Conservation (phyloP, 2,113 vertebrate genomes). For the Perca flavescens region DNA sequence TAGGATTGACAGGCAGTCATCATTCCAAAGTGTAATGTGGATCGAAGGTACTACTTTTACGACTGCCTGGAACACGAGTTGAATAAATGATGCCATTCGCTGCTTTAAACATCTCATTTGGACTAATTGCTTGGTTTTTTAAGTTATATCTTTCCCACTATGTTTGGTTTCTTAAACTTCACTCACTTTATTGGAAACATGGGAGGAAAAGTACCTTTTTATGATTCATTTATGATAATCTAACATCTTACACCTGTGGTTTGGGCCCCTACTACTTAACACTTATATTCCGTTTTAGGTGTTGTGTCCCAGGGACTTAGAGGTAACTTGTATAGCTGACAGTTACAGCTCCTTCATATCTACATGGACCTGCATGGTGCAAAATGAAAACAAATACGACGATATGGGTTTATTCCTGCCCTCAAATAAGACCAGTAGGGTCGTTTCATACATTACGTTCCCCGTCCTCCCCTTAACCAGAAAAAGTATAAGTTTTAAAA, state of each 20-base stretch:
- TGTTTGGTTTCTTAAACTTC: too few species aligned
- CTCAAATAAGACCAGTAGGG: too few species aligned
- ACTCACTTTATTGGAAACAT: too few species aligned
- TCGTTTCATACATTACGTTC: too few species aligned
- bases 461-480: too few species aligned
- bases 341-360: not conserved
- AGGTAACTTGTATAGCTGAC: not conserved
- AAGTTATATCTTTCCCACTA: too few species aligned
- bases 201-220: too few species aligned
- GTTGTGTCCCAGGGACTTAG: not conserved
- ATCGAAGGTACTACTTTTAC: constrained; percentile 31
- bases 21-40: not conserved
- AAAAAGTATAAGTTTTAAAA: too few species aligned
- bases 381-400: not conserved
- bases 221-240: too few species aligned
- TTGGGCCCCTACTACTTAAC: not conserved
- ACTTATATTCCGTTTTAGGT: not conserved
- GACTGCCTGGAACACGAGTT: not conserved
- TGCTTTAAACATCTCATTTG: not conserved
- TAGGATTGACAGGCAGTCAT: constrained; percentile 25
- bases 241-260: not conserved
- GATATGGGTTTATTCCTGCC: too few species aligned
- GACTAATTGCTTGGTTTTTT: not conserved
- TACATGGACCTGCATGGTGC: not conserved
- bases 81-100: constrained; percentile 21